Evolutionary conservation across 2,113 vertebrate genomes (phyloP), one percentile per base, ranked within the genome.

Genomic region (Ptilonorhynchus violaceus): DNA sequence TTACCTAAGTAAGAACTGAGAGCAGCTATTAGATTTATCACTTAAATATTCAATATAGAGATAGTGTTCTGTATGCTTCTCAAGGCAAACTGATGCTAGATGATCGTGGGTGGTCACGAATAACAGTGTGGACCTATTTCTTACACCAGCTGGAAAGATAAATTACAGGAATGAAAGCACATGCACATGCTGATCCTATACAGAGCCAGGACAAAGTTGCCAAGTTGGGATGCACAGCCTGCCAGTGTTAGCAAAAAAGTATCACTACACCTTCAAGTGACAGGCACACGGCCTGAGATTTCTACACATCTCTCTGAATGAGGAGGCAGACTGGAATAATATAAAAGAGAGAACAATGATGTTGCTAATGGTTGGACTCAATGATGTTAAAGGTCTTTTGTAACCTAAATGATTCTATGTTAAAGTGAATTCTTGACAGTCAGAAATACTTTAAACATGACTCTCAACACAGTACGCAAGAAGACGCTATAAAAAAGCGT

Each of bases 371-470:
- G 64, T 49, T 63, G 42, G 56, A 50, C 35, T 49, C 22, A 10
- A 9, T 49, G 56, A 84, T 63, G 41, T 33, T 69, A 70, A 70
- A 77, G 64, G 42, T 55, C 35, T 63, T 84, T 63, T 76, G 22
- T 76, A 77, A 63, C n/a, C 56, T 37, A 70, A 77, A 70, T 42
- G 12, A 56, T 63, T 49, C 35, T 33, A 8, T 55, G 42, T 49
- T 85, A 76, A 92, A 86, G 79, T 74, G 81, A 91, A 84, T 72
- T 84, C 73, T 92, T 92, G 76, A 89, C 66, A 92, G 64, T 86
- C 72, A 75, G 56, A 93, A 95, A 84, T 92, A 72, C 64, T 90
- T 96, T 37, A 63, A 90, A 73, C 77, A 73, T 13, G 46, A 70
- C 44, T 84, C 60, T 72, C 56, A 84, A 60, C 39, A 68, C 55